A percentile compares a stretch with the other conserved stretches of the same genome.
Evolutionary conservation across 2,888 invertebrate species (phyloP).

Genomic region (Amphipoea oculea): DNA sequence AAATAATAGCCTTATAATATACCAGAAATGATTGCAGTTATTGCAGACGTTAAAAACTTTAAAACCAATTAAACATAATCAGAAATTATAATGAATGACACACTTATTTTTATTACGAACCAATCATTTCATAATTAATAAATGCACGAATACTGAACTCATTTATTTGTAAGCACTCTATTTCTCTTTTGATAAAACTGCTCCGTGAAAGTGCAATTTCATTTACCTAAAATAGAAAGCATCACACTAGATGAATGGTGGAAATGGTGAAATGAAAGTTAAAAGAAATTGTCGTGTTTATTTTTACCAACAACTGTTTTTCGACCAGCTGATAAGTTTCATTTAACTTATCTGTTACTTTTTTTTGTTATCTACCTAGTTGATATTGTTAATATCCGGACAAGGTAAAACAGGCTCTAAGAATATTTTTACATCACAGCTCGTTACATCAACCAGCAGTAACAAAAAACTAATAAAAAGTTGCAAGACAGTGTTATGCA

Average conservation of each 20-base stretch:
- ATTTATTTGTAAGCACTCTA: conserved; percentile 4
- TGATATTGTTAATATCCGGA: neutral
- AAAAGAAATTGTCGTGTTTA: conserved; percentile 2
- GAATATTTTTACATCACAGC: conserved; percentile 3
- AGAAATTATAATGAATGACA: neutral
- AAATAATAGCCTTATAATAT: neutral
- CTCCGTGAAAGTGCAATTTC: neutral
- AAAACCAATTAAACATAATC: neutral
- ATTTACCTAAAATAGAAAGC: neutral
- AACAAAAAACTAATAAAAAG: conserved; percentile 20
- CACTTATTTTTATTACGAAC: neutral
- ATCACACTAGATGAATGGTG: neutral
- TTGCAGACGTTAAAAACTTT: neutral
- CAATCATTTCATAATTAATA: conserved; percentile 9
- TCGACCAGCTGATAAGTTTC: too few relatives aligned
- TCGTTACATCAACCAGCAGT: neutral
- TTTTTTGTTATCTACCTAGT: neutral
- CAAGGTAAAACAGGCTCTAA: neutral
- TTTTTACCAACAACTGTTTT: neutral
- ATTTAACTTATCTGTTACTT: neutral
- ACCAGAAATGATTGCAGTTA: neutral
- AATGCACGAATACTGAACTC: neutral
- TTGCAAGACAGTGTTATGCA: conserved; percentile 13
- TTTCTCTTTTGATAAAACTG: neutral
- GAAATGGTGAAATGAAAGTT: neutral